Conservation (phyloP, 2,113 vertebrate genomes). For the Dolichotis patagonum region DNA sequence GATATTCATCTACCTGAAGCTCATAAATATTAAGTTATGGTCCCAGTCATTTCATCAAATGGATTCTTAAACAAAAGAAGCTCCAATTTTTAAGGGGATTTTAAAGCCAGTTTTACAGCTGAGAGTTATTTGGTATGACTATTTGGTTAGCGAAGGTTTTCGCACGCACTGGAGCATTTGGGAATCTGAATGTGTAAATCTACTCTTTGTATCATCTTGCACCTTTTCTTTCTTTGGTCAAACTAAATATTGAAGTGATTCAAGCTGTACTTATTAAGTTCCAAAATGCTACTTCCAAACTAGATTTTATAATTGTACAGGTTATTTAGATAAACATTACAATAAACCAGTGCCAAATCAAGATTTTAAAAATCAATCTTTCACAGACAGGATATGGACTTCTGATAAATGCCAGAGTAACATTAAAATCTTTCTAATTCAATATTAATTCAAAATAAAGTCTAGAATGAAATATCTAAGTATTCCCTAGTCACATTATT, state of each 20-base stretch:
- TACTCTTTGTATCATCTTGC: not conserved
- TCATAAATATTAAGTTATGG: not conserved
- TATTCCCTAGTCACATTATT: not conserved
- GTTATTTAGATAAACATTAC: not conserved
- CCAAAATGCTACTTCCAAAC: not conserved
- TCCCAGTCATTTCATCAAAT: not conserved
- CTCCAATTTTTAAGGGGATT: not conserved
- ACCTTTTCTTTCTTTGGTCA: not conserved
- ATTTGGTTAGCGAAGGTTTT: not conserved
- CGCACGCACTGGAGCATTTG: not conserved
- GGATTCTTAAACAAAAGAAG: not conserved
- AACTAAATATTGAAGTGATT: not conserved
- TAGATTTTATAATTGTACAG: not conserved
- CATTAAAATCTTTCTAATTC: not conserved
- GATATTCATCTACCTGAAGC: not conserved
- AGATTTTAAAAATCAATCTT: slow-evolving; percentile 5
- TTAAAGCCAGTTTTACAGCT: not conserved
- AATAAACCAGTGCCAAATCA: not conserved
- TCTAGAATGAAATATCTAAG: not conserved
- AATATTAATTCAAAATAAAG: not conserved
- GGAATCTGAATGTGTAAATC: not conserved
- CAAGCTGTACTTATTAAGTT: not conserved
- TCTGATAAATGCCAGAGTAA: not conserved
- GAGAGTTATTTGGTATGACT: not conserved
- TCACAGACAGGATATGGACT: not conserved